Evolutionary conservation across 2,888 invertebrate species (phyloP).

Genomic region (Amiota communis): DNA sequence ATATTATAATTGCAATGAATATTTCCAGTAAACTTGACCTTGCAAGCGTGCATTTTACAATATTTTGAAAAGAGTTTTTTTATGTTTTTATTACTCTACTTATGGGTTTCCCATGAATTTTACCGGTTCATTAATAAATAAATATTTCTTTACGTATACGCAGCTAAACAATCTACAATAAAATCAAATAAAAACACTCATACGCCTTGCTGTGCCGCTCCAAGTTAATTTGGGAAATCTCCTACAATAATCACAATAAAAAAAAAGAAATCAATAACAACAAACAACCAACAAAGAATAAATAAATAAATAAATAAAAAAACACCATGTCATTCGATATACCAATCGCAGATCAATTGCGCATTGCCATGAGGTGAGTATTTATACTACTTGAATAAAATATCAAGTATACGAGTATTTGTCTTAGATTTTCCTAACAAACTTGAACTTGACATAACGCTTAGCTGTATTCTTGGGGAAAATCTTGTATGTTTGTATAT

Average conservation of each 20-base stretch:
- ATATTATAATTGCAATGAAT: too few relatives aligned
- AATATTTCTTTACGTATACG: slow-evolving; percentile 23
- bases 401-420: not conserved
- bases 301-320: slow-evolving; percentile 29
- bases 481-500: not conserved
- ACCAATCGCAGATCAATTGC: slow-evolving; percentile 70
- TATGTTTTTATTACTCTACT: too few relatives aligned
- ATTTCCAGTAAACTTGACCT: too few relatives aligned
- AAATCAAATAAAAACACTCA: not conserved
- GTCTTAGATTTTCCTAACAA: not conserved
- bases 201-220: not conserved
- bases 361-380: slow-evolving; percentile 69
- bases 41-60: too few relatives aligned
- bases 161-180: slow-evolving; percentile 18
- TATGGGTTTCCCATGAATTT: not conserved
- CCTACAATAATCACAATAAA: not conserved
- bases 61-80: too few relatives aligned
- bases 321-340: slow-evolving; percentile 68
- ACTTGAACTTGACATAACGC: not conserved
- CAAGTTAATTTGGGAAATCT: too few relatives aligned
- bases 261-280: not conserved
- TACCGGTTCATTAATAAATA: slow-evolving; percentile 29
- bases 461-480: not conserved
- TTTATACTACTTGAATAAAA: slow-evolving; percentile 23
- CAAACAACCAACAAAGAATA: not conserved